phyloP scores from a whole-genome alignment of 2,888 invertebrate species.

The Trachelus troglodyta region DNA sequence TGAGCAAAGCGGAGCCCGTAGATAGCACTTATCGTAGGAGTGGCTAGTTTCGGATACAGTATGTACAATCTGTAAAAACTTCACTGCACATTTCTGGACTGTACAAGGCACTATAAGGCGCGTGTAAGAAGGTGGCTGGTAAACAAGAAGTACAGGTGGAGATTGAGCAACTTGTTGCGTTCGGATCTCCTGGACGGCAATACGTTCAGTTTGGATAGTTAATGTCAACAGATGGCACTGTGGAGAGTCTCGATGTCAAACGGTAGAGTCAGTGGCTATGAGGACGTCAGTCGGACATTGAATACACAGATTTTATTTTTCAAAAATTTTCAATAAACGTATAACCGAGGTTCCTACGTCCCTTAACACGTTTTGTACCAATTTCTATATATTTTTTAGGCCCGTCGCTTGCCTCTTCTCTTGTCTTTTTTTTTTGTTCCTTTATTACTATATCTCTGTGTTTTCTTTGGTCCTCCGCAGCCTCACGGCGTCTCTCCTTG shows the following conservation, averaged over 20 bases:
- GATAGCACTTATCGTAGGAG: background rate
- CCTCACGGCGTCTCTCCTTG: slow-evolving; percentile 9
- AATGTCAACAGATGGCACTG: slow-evolving; percentile 35
- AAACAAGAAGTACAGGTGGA: slow-evolving; percentile 55
- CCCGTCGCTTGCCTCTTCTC: background rate
- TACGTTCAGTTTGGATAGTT: slow-evolving; percentile 36
- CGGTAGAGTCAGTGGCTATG: slow-evolving; percentile 31
- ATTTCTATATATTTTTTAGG: background rate
- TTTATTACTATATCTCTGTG: background rate
- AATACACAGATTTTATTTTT: background rate
- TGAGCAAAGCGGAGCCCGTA: background rate
- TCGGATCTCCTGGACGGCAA: slow-evolving; percentile 32
- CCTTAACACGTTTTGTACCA: background rate
- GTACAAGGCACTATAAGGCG: background rate
- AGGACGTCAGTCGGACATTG: background rate
- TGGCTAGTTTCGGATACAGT: background rate
- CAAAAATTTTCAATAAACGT: background rate
- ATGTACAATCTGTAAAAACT: background rate
- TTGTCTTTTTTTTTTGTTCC: slow-evolving; percentile 9
- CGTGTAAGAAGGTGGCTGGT: slow-evolving; percentile 34
- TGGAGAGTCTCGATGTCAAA: slow-evolving; percentile 41
- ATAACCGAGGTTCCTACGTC: background rate
- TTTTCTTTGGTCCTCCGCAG: background rate
- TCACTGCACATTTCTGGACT: background rate
- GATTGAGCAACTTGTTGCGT: slow-evolving; percentile 58